Percentiles rank a stretch among this genome's conserved stretches.
Conservation (phyloP, 2,888 invertebrate genomes). For the Quadroppia sp. region DNA sequence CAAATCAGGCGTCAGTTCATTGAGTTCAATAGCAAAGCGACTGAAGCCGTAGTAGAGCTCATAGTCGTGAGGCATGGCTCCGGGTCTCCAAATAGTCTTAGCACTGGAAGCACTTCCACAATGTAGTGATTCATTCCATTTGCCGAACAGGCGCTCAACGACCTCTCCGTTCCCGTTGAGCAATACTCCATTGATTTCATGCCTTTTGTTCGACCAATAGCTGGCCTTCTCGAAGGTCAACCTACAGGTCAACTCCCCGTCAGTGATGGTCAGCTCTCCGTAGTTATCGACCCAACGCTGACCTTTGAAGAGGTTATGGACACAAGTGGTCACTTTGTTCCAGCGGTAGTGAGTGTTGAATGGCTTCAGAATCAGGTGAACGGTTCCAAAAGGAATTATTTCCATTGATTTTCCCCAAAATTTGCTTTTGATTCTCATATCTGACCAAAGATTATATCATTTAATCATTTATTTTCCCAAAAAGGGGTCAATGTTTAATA, state of each 20-base stretch:
- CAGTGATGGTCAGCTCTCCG: slow-evolving; percentile 68
- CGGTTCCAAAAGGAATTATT: slow-evolving; percentile 70
- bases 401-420: slow-evolving; percentile 90
- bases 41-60: slow-evolving; percentile 79
- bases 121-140: slow-evolving; percentile 76
- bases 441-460: slow-evolving; percentile 50
- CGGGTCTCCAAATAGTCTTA: slow-evolving; percentile 72
- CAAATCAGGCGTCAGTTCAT: slow-evolving; percentile 66
- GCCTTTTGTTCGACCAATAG: slow-evolving; percentile 71
- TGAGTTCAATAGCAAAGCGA: slow-evolving; percentile 75
- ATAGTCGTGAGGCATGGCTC: slow-evolving; percentile 73
- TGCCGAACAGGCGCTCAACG: slow-evolving; percentile 65
- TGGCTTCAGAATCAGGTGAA: slow-evolving; percentile 59
- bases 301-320: slow-evolving; percentile 76
- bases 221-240: slow-evolving; percentile 74
- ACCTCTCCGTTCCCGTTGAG: slow-evolving; percentile 60
- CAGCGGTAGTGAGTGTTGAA: slow-evolving; percentile 61
- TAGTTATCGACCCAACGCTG: slow-evolving; percentile 83
- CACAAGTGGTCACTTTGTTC: slow-evolving; percentile 80
- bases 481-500: slow-evolving; percentile 43
- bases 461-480: neutral
- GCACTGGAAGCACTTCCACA: slow-evolving; percentile 69
- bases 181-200: slow-evolving; percentile 68
- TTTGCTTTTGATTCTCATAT: slow-evolving; percentile 75
- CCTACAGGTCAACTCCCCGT: slow-evolving; percentile 64